Base-by-base conservation (phyloP, 2,797 vertebrate genomes). In the Dipus sagitta region DNA sequence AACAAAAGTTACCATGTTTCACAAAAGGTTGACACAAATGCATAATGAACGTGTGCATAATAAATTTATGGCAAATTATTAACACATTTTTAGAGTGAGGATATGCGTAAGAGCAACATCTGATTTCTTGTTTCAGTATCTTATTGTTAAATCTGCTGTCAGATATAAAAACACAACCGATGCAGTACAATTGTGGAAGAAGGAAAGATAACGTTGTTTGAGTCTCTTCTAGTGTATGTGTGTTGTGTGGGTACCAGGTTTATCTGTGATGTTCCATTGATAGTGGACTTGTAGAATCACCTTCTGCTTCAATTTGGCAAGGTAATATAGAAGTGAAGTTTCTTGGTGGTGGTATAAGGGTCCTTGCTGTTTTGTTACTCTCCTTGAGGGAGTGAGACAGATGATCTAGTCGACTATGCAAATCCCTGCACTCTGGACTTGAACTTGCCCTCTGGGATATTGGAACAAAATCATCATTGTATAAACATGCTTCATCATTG, bases 41-140 rank as follows among this genome's bases (percentile, higher is more conserved):
- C 75, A n/a, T 15, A 28, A 38, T 77, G 18, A 93, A 92, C 90
- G 34, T 1, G 6, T 12, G 71, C 4, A 26, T 76, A 64, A 68
- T 78, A 24, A 72, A 76, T 47, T 2, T 72, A 14, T 75, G n/a
- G 6, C 15, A 75, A 77, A 78, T 93, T 79, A 76, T 77, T 88
- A 76, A 79, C 85, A 86, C 32, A 86, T 30, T 81, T 64, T 65
- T 87, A 92, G 42, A 86, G 17, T 85, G n/a, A 95, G 42, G 28
- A 52, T 38, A 38, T 38, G 38, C 38, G n/a, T 18, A 96, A 92
- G 87, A 86, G 12, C 26, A 72, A 23, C 30, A 30, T 18, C 34
- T 7, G 28, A 81, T 67, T 60, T 74, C 62, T 24, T 67, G 26
- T 54, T 82, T 91, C 28, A 11, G 6, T 24, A 10, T 52, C 65